phyloP scores from a whole-genome alignment of 1,140 invertebrate species.

The Aphelinus certus region DNA sequence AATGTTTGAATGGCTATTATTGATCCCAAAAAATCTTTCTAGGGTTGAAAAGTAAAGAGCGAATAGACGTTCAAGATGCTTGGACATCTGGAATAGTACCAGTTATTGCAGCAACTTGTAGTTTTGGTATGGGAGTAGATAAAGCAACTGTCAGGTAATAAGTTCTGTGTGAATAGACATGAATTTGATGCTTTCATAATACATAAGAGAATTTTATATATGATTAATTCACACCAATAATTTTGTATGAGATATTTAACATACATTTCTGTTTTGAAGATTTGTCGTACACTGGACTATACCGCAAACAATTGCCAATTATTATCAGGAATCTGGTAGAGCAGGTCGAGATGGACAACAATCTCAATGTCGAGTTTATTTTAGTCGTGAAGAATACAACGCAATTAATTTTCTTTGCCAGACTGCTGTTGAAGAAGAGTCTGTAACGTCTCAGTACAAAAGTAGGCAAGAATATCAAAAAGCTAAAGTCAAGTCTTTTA shows the following conservation, averaged over 20 bases:
- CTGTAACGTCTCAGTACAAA: slow-evolving; percentile 38
- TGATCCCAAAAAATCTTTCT: slow-evolving; percentile 20
- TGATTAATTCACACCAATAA: too few species aligned
- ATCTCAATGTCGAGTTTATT: slow-evolving; percentile 94
- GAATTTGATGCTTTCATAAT: too few species aligned
- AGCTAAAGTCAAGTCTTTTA: slow-evolving; percentile 66
- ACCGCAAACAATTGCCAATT: slow-evolving; percentile 84
- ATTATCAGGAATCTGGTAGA: slow-evolving; percentile 91
- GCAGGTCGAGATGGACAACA: slow-evolving; percentile 86
- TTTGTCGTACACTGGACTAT: slow-evolving; percentile 94
- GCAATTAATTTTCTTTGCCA: slow-evolving; percentile 55
- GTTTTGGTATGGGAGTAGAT: slow-evolving; percentile 98
- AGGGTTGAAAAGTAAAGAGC: slow-evolving; percentile 73
- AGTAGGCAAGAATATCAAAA: slow-evolving; percentile 40
- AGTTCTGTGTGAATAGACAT: too few species aligned
- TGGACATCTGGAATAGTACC: slow-evolving; percentile 83
- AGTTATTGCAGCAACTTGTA: slow-evolving; percentile 91
- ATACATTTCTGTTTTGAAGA: slow-evolving; percentile 56
- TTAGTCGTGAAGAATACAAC: slow-evolving; percentile 57
- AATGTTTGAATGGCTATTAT: slow-evolving; percentile 10
- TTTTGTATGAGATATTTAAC: background rate
- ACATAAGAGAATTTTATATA: too few species aligned
- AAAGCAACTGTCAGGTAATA: slow-evolving; percentile 87
- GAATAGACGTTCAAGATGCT: slow-evolving; percentile 76
- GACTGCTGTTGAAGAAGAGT: slow-evolving; percentile 47